phyloP scores from a whole-genome alignment of 2,797 vertebrate species.

The Stomatorhinus walkeri region DNA sequence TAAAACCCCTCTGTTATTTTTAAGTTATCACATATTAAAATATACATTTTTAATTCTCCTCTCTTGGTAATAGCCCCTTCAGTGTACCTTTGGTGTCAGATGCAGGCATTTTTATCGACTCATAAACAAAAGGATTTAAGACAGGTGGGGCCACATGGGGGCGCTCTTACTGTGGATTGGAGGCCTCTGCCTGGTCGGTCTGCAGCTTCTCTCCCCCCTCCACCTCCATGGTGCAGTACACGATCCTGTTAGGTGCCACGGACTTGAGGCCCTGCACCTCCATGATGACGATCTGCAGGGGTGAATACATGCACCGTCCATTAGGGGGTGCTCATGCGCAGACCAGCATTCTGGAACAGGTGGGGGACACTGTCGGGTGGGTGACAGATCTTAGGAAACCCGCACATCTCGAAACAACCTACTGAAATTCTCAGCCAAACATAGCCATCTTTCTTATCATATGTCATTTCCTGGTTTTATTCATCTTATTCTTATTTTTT shows the following conservation, averaged over 20 bases:
- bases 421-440: neutral
- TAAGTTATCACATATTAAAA: neutral
- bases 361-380: neutral
- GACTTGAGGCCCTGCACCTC: conserved; percentile 92
- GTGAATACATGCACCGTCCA: conserved; percentile 14
- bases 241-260: conserved; percentile 83
- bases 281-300: conserved; percentile 81
- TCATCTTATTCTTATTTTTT: neutral
- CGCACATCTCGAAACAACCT: neutral
- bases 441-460: neutral
- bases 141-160: neutral
- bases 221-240: conserved; percentile 98
- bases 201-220: conserved; percentile 94
- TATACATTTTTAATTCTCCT: neutral
- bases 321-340: neutral
- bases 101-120: neutral
- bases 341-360: neutral
- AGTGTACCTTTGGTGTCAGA: neutral
- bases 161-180: conserved; percentile 83
- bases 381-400: neutral
- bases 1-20: neutral
- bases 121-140: neutral
- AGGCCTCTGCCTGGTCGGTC: conserved; percentile 94
- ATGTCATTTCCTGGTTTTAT: neutral
- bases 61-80: neutral